A percentile compares a stretch with the other conserved stretches of the same genome.
Evolutionary conservation across 53 echinoderm and acorn worm species (phyloP).

Genomic region (Hippasteria phrygiana): DNA sequence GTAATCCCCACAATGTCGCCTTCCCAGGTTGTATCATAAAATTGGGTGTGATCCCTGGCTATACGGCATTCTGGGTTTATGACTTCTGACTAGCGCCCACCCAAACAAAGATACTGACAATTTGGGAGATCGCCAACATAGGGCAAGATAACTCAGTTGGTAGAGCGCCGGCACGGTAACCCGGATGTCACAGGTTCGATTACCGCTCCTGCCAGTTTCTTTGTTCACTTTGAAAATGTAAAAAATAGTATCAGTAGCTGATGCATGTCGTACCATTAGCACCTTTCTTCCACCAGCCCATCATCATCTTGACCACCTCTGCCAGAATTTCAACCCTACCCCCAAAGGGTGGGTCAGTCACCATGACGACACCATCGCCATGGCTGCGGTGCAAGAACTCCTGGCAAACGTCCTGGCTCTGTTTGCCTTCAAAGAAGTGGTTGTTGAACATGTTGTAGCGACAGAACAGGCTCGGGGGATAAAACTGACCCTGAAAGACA

Average conservation of each 20-base stretch:
- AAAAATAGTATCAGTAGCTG: background rate
- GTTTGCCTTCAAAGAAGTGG: slow-evolving; percentile 83
- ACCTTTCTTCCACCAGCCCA: slow-evolving; percentile 66
- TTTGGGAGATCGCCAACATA: too few relatives aligned
- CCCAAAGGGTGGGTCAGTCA: slow-evolving; percentile 98
- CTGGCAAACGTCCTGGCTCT: slow-evolving; percentile 54
- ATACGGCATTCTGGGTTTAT: too few relatives aligned
- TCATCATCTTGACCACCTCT: slow-evolving; percentile 72
- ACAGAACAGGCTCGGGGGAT: slow-evolving; percentile 82
- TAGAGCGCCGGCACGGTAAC: too few relatives aligned
- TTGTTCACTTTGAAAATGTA: too few relatives aligned
- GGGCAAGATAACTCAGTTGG: too few relatives aligned
- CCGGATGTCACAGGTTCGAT: too few relatives aligned
- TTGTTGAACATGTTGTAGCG: slow-evolving; percentile 99
- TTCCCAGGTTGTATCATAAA: too few relatives aligned
- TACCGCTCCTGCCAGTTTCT: too few relatives aligned
- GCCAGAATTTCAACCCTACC: slow-evolving; percentile 89
- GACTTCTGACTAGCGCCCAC: too few relatives aligned
- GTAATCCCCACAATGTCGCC: too few relatives aligned
- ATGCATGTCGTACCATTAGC: slow-evolving; percentile 10
- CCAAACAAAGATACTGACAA: too few relatives aligned
- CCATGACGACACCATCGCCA: slow-evolving; percentile 79
- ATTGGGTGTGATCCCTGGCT: too few relatives aligned
- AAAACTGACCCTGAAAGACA: slow-evolving; percentile 84
- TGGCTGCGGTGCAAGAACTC: slow-evolving; percentile 72